Base-by-base conservation (phyloP, 2,888 invertebrate genomes). In the Dryobotodes eremita region DNA sequence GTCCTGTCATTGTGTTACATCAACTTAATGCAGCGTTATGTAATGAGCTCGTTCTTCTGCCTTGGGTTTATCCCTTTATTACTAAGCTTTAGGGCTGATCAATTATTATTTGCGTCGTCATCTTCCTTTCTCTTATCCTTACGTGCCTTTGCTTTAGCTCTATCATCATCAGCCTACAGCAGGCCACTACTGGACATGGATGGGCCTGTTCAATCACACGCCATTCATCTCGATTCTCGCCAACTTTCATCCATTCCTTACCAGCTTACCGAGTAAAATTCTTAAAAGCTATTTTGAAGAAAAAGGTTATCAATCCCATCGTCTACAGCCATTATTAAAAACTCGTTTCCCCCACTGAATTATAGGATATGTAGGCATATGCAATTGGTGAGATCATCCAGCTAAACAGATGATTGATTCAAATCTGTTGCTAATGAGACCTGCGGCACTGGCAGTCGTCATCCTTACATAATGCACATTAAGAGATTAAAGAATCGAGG, bases 1-100 rank as follows among this genome's bases (percentile, higher is more conserved):
- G 79, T 83, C 78, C 84, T 79, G 71, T 71, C 78, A 82, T 82
- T 72, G 83, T 77, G 81, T 86, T 88, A 82, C 83, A 83, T 85
- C 79, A 75, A 80, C 74, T 75, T 50, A 75, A 84, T 84, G 82
- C 70, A 80, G 55, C 65, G 77, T 89, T 88, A 86, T 81, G 81
- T 78, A 88, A 88, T 79, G 55, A 73, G 36, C 74, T 74, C 17
- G 66, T 66, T 80, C 75, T 36, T 82, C 73, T 71, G 50, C 61
- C 36, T 80, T 79, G 81, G 82, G 80, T 83, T 82, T 88, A 76
- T 86, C 82, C 84, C 53, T 81, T 88, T 77, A 59, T 83, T 75
- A 42, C 0, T n/a, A 55, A 70, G 42, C 71, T 73, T 79, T 48
- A 69, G 76, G 71, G 68, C 50, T 64, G 46, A 71, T 84, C 11